Percentiles rank a stretch among this genome's conserved stretches.
Evolutionary conservation across 2,797 vertebrate species (phyloP).

Genomic region (Apogon talboti): DNA sequence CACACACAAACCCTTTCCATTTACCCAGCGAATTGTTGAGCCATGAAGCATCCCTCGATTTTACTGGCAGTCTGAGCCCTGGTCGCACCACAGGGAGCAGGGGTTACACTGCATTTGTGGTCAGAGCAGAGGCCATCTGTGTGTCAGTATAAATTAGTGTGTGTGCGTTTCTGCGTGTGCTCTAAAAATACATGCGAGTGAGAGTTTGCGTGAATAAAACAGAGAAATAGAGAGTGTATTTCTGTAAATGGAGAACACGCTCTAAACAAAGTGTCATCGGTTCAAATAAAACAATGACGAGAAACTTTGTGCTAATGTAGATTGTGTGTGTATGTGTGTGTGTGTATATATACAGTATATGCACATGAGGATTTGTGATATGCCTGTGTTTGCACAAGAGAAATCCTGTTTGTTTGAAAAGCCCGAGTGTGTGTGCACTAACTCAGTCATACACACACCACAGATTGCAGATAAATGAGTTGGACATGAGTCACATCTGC

Average conservation of each 20-base stretch:
- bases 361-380: constrained; percentile 9
- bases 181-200: constrained; percentile 42
- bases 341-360: too few relatives aligned
- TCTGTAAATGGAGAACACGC: too few relatives aligned
- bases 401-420: constrained; percentile 50
- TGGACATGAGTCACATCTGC: constrained; percentile 75
- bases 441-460: constrained; percentile 56
- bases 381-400: constrained; percentile 22
- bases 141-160: constrained; percentile 72
- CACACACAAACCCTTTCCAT: constrained; percentile 84
- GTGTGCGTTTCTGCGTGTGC: constrained; percentile 35
- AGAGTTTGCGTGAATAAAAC: neutral
- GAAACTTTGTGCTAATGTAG: neutral
- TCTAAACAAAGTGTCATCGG: too few relatives aligned
- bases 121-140: constrained; percentile 82
- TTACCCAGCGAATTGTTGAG: constrained; percentile 86
- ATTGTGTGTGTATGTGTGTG: neutral
- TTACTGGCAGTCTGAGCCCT: constrained; percentile 83
- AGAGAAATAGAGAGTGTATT: constrained; percentile 2
- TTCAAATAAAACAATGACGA: neutral
- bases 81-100: constrained; percentile 83
- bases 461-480: constrained; percentile 68
- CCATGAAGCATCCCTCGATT: constrained; percentile 85
- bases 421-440: constrained; percentile 27
- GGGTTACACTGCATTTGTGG: constrained; percentile 84